Evolutionary conservation across 2,888 invertebrate genomes (phyloP), one percentile per base, ranked within the genome.

Genomic region (Eupeodes luniger): DNA sequence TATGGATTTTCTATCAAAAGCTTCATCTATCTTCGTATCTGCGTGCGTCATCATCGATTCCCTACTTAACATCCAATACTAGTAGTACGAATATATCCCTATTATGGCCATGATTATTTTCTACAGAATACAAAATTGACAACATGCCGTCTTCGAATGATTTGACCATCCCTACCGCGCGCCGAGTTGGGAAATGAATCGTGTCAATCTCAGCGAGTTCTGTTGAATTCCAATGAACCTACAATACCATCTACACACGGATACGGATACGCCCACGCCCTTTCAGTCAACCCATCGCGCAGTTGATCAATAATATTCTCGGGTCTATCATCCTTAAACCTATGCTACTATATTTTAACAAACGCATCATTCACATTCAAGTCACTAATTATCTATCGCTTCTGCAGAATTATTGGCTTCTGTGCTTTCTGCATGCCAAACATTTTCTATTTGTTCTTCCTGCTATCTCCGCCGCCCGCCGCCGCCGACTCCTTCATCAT

Each of bases 361-460:
- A 72, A 59, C 76, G 76, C 51, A 75, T 19, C 40, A 53, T 84
- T 77, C 84, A 34, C 67, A 84, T 88, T 81, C 85, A 64, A 74
- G 74, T 81, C 88, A 88, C 85, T 85, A 85, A 84, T 81, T 81
- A 88, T 74, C 84, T 44, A 85, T 88, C 77, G 84, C 66, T 69
- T 57, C 74, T 64, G 47, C 14, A 74, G 81, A 85, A 67, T 53
- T 62, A 67, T 53, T 62, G 64, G 75, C n/a, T 27, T 47, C 47
- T 84, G 51, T 77, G 67, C 55, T 36, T 59, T 59, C 67, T 88
- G 85, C 81, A 88, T 88, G 77, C 85, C 84, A 88, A 88, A 59
- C 72, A 72, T 40, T 81, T 70, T 64, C 75, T 14, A 16, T 12
- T 74, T 36, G 59, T n/a, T 59, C 7, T 57, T 11, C 27, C 11